Evolutionary conservation across 2,888 invertebrate species (phyloP).

Genomic region (Plagiodera versicolora): DNA sequence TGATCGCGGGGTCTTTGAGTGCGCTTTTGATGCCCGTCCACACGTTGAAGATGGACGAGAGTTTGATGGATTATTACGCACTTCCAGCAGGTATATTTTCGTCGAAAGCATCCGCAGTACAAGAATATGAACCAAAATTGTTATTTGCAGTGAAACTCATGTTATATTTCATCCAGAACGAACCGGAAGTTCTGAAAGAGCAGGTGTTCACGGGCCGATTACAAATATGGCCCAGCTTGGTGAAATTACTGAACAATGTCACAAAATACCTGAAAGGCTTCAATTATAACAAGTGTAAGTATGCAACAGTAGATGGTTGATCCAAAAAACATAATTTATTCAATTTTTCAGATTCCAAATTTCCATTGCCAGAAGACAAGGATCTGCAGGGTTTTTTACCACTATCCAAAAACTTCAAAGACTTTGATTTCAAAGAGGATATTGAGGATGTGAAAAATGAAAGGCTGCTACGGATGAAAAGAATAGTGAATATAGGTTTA

Average conservation of each 20-base stretch:
- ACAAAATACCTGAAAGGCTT: constrained; percentile 58
- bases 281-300: constrained; percentile 60
- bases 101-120: too few relatives aligned
- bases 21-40: constrained; percentile 72
- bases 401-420: constrained; percentile 62
- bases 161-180: constrained; percentile 69
- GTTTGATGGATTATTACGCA: constrained; percentile 65
- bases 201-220: constrained; percentile 61
- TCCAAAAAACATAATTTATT: not conserved
- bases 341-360: constrained; percentile 58
- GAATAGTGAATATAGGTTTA: constrained; percentile 58
- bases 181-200: constrained; percentile 59
- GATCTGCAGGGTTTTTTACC: constrained; percentile 80
- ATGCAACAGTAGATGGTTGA: not conserved
- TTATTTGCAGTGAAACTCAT: constrained; percentile 72
- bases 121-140: too few relatives aligned
- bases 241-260: constrained; percentile 71
- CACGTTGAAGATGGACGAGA: constrained; percentile 66
- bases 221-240: constrained; percentile 79
- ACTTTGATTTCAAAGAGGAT: constrained; percentile 59
- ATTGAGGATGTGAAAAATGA: constrained; percentile 52
- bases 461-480: constrained; percentile 57
- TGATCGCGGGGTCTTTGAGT: constrained; percentile 68
- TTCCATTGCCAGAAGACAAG: constrained; percentile 77
- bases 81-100: constrained; percentile 73